A percentile compares a stretch with the other conserved stretches of the same genome.
These are phyloP conservation scores for Premnoplex brunnescens DNA, from an alignment of 2,797 vertebrate species.

Conservation along the genomic window DNA sequence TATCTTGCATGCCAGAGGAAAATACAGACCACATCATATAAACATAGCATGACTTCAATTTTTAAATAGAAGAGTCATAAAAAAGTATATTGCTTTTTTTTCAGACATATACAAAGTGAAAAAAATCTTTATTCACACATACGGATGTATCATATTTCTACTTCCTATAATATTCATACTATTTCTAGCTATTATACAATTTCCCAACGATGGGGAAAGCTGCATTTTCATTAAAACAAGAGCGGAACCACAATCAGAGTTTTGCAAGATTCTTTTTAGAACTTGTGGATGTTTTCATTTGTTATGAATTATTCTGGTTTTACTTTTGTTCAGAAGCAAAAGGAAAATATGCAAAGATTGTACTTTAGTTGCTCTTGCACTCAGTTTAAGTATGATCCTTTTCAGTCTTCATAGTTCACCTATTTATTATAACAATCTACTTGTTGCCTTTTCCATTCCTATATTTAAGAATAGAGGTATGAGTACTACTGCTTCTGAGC, in stretches of 20 bases:
- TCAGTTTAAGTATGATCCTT: background rate
- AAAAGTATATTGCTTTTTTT: background rate
- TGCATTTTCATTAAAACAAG: background rate
- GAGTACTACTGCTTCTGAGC: background rate
- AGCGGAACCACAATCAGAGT: background rate
- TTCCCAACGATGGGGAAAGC: background rate
- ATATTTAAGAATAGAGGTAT: background rate
- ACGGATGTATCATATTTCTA: background rate
- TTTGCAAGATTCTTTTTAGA: background rate
- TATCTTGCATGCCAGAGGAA: background rate
- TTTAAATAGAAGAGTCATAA: background rate
- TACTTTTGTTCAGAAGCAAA: background rate
- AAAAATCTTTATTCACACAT: background rate
- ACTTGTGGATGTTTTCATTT: background rate
- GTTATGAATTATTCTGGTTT: background rate
- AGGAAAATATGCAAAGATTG: background rate
- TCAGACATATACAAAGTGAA: background rate
- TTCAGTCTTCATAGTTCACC: background rate
- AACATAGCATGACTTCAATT: background rate
- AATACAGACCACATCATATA: background rate
- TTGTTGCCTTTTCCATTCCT: background rate
- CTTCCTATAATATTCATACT: background rate
- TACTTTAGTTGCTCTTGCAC: background rate
- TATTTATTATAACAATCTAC: background rate
- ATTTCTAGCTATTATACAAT: background rate